Evolutionary conservation across 2,797 vertebrate genomes (phyloP).

Genomic region (Tinamus major): DNA sequence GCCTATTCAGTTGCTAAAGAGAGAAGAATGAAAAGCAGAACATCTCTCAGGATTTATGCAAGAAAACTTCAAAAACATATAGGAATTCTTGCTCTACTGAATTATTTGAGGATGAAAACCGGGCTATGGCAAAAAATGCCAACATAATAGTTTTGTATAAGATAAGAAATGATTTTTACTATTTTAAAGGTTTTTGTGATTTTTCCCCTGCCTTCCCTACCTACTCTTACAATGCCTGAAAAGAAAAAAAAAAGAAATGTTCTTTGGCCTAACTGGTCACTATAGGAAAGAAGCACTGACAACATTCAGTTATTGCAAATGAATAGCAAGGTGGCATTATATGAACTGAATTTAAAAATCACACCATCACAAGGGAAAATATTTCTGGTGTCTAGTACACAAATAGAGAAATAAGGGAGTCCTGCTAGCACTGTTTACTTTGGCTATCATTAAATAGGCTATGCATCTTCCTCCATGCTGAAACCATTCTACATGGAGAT

Average conservation of each 20-base stretch:
- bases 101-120: not conserved
- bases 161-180: not conserved
- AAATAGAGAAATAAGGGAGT: constrained; percentile 33
- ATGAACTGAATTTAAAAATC: not conserved
- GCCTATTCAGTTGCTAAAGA: not conserved
- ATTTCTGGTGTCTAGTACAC: constrained; percentile 28
- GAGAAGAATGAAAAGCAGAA: not conserved
- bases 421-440: constrained; percentile 51
- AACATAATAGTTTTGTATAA: not conserved
- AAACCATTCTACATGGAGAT: constrained; percentile 11
- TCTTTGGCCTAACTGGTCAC: not conserved
- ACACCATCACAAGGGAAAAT: not conserved
- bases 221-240: not conserved
- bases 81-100: not conserved
- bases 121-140: not conserved
- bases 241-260: not conserved
- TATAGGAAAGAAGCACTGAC: not conserved
- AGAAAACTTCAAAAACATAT: not conserved
- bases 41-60: not conserved
- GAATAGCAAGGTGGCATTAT: not conserved
- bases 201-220: not conserved
- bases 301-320: not conserved
- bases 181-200: not conserved
- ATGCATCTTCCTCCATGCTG: constrained; percentile 42
- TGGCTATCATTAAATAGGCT: constrained; percentile 28